These are phyloP conservation scores for Ceuthmochares aereus DNA, from an alignment of 2,113 vertebrate genomes.

Conservation along the genomic window DNA sequence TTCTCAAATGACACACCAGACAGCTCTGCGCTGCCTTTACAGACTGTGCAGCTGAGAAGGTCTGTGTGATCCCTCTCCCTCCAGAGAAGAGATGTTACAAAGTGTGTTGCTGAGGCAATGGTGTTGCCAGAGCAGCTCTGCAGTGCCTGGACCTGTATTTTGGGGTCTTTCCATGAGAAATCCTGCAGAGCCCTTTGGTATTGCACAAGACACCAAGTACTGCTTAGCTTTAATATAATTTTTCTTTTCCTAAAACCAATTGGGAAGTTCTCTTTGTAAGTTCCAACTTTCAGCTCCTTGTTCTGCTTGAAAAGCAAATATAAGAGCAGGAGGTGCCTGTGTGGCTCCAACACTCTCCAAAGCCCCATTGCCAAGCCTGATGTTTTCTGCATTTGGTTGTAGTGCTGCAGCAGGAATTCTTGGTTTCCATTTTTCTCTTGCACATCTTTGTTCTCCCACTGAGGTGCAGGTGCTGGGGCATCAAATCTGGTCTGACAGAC, in stretches of 20 bases:
- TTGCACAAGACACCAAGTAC: not conserved
- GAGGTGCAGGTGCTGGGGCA: not conserved
- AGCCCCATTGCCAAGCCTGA: fast-evolving
- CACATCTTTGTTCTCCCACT: not conserved
- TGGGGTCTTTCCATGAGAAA: not conserved
- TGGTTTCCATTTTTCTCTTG: not conserved
- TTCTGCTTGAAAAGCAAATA: not conserved
- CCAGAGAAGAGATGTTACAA: not conserved
- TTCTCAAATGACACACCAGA: not conserved
- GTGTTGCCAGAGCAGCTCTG: not conserved
- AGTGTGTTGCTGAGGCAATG: not conserved
- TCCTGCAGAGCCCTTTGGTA: not conserved
- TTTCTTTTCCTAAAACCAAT: not conserved
- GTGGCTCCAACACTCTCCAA: not conserved
- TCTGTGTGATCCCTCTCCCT: not conserved
- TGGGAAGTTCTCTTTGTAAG: not conserved
- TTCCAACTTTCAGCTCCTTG: not conserved
- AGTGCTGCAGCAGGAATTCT: not conserved
- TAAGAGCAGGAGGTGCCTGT: not conserved
- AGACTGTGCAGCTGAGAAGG: not conserved
- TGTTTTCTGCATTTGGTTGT: not conserved
- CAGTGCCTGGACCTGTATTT: not conserved
- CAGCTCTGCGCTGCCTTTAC: not conserved
- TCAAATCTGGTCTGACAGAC: not conserved
- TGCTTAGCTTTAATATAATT: not conserved